Evolutionary conservation across 2,797 vertebrate genomes (phyloP).

Genomic region (Sphenopsis melanotis): DNA sequence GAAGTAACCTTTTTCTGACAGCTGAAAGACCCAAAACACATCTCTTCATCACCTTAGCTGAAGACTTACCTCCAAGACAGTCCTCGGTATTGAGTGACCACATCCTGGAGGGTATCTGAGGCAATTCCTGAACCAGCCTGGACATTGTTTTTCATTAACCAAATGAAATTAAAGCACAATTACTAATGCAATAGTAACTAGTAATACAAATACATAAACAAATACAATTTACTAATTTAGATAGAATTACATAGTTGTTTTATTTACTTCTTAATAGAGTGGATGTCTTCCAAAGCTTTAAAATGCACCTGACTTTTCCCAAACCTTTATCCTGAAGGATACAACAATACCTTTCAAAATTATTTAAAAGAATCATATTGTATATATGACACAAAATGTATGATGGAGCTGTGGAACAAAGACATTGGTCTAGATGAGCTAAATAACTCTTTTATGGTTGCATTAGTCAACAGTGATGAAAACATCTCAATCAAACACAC

Average conservation of each 20-base stretch:
- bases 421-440: background rate
- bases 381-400: background rate
- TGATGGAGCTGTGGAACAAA: background rate
- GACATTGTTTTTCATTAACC: slow-evolving; percentile 8
- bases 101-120: slow-evolving; percentile 76
- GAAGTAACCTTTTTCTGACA: background rate
- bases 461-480: background rate
- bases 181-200: background rate
- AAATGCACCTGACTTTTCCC: background rate
- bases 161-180: slow-evolving; percentile 14
- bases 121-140: slow-evolving; percentile 89
- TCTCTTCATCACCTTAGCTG: background rate
- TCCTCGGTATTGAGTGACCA: slow-evolving; percentile 84
- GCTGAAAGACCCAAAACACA: background rate
- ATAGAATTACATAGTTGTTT: background rate
- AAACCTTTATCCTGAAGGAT: background rate
- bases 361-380: background rate
- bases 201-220: background rate
- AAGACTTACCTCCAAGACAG: slow-evolving; percentile 86
- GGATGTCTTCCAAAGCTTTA: background rate
- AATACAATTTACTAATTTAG: background rate
- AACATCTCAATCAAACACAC: background rate
- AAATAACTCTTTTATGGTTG: background rate
- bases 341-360: background rate
- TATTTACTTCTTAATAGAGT: background rate